Percentiles rank a stretch among this genome's conserved stretches.
Evolutionary conservation across 1,140 invertebrate species (phyloP).

Genomic region (Lerema accius): DNA sequence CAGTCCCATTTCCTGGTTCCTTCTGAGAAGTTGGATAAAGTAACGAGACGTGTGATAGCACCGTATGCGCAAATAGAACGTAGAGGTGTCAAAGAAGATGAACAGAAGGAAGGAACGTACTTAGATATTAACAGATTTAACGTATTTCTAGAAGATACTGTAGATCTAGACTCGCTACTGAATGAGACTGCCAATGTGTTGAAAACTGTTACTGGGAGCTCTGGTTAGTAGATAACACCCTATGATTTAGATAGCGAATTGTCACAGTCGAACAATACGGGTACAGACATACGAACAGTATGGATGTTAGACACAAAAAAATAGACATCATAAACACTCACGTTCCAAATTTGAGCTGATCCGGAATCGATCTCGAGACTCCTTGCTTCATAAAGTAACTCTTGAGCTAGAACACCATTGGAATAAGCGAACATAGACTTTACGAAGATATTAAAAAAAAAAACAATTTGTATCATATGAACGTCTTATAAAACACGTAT

Average conservation of each 20-base stretch:
- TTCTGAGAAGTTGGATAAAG: constrained; percentile 72
- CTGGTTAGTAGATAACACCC: constrained; percentile 62
- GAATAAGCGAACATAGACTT: no score
- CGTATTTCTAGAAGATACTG: constrained; percentile 78
- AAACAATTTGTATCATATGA: no score
- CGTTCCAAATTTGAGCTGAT: no score
- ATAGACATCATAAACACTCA: no score
- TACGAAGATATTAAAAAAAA: no score
- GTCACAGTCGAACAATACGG: no score
- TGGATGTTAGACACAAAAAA: no score
- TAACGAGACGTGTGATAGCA: constrained; percentile 80
- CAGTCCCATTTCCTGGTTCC: constrained; percentile 74
- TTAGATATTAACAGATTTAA: constrained; percentile 72
- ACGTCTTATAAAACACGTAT: no score
- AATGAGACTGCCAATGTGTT: constrained; percentile 83
- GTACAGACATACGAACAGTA: no score
- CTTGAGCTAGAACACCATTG: no score
- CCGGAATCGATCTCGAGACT: no score
- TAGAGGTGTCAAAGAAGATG: constrained; percentile 65
- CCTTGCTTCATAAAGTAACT: no score
- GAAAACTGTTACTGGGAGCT: constrained; percentile 79
- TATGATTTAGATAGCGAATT: constrained; percentile 11
- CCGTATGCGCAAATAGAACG: constrained; percentile 81
- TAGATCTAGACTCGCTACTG: constrained; percentile 80
- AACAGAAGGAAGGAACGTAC: constrained; percentile 56